Base-by-base conservation (phyloP, 2,113 vertebrate genomes). In the Campylorhamphus procurvoides region DNA sequence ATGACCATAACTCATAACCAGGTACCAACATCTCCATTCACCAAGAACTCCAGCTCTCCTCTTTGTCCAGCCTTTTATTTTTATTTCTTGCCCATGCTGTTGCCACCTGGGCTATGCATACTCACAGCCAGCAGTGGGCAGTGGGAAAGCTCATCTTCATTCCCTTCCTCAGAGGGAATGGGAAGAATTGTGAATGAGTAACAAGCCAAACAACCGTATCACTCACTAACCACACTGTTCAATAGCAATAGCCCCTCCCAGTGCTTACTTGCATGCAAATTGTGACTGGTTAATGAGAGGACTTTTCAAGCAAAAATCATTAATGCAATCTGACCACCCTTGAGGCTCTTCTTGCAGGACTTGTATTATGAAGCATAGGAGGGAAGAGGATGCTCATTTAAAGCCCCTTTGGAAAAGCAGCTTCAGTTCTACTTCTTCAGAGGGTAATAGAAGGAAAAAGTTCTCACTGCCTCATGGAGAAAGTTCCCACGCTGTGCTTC, bases 101-200 rank as follows among this genome's bases (percentile, higher is more conserved):
- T 80, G 73, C 24, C 16, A 56, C 19, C 31, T 19, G 12, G 17
- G n/a, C 46, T 29, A 28, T 3, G 0, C 7, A 8, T 10, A 14
- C 7, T 29, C 28, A 29, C 37, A 53, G 15, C 18, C 1, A 4
- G 24, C 14, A 92, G 23, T 0, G 3, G 18, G 29, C 0, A 14
- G 17, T 35, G n/a, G 47, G 44, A 55, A 87, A 83, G 14, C 7
- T 62, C 25, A 37, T 76, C 71, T 93, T 60, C 2, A 0, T 11
- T 64, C 40, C 53, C 6, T 73, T 73, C 59, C n/a, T 92, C 67
- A 18, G 39, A 37, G 24, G 46, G 46, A 56, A 29, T 15, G 12
- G 40, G 31, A 87, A 60, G 7, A 20, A 13, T 18, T 13, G 4
- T 19, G 58, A 39, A 44, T 11, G 18, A 20, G 12, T 23, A 76